Evolutionary conservation across 2,888 invertebrate genomes (phyloP), one percentile per base, ranked within the genome.

Genomic region (Piscicola geometra): DNA sequence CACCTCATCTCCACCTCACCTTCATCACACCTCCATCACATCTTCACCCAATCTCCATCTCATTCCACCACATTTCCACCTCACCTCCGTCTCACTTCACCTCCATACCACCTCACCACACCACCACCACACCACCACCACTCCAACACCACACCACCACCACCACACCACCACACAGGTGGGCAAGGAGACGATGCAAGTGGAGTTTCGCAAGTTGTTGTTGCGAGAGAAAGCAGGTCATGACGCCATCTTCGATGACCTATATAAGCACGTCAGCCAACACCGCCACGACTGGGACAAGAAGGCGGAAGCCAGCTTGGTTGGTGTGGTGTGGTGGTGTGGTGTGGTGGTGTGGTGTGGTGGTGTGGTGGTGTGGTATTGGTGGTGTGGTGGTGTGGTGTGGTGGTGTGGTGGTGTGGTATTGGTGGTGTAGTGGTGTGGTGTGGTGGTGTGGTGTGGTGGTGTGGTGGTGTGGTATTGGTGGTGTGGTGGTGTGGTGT

Each of bases 231-330:
- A 82, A 78, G 78, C 79, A 66, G 81, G 82, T 74, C 91, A 93
- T 80, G 98, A 98, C 83, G 35, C 73, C 9, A 90, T 98, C 74
- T 97, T 95, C 84, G 94, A 96, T 84, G 89, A 90, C 71, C 88
- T 99, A 1, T 97, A 98, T 87, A 85, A 88, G 18, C 90, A 92
- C 0, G 97, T 98, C 0, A 92, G 94, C 0, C 89, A 95, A 83
- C 86, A 89, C 15, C 88, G 92, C 79, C 98, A 99, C 85, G 89
- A 90, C 66, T 99, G 99, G 98, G 98, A 99, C 85, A 91, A 91
- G 76, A 92, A 98, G 80, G 88, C 88, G 1, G 83, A 86, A 79
- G 88, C 88, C 70, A 88, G 88, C 81, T 80, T 88, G 84, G 93
- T 93, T 76, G 81, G 82, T 80, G 33, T 18, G 60, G 35, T 36